phyloP scores from a whole-genome alignment of 1,140 invertebrate species.

The Drosophila mojavensis region DNA sequence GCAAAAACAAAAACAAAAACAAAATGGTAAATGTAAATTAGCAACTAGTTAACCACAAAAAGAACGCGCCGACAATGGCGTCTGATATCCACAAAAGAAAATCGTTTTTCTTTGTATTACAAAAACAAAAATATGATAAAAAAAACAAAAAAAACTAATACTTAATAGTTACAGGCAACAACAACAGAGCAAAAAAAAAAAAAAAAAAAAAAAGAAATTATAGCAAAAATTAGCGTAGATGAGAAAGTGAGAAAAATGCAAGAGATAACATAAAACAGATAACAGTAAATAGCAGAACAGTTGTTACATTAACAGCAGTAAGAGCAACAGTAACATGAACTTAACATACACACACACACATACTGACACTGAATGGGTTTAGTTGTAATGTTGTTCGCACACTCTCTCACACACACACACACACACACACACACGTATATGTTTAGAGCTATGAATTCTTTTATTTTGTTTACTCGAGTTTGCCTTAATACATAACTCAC shows the following conservation, averaged over 20 bases:
- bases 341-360: conserved; percentile 26
- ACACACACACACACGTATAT: conserved; percentile 8
- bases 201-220: conserved; percentile 8
- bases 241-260: not conserved
- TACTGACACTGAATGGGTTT: conserved; percentile 27
- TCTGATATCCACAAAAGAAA: conserved; percentile 33
- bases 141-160: conserved; percentile 14
- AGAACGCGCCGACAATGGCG: conserved; percentile 32
- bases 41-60: conserved; percentile 56
- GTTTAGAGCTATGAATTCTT: no score
- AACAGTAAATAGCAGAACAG: not conserved
- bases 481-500: no score
- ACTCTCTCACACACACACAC: conserved; percentile 11
- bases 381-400: conserved; percentile 46
- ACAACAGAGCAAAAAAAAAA: conserved; percentile 6
- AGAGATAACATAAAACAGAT: conserved; percentile 5
- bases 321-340: conserved; percentile 16
- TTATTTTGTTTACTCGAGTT: no score
- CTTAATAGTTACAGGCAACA: conserved; percentile 16
- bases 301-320: conserved; percentile 12
- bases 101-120: conserved; percentile 55
- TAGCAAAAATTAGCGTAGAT: conserved; percentile 42
- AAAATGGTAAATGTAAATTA: conserved; percentile 61
- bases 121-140: conserved; percentile 17
- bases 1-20: conserved; percentile 2